Evolutionary conservation across 2,797 vertebrate species (phyloP).

Genomic region (Mormyrops boulengeri): DNA sequence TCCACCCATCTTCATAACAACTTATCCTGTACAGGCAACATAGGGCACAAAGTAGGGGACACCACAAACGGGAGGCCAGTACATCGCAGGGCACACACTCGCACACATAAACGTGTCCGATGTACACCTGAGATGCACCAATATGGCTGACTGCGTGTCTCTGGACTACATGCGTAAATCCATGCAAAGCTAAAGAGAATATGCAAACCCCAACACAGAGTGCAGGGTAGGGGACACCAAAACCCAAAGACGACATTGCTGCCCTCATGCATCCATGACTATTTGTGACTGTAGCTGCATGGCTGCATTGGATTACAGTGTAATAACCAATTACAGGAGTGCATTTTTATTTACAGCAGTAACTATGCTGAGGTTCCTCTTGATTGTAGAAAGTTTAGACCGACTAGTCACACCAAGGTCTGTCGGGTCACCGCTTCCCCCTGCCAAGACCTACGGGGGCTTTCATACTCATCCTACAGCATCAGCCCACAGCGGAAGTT

Average conservation of each 20-base stretch:
- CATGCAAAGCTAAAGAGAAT: not conserved
- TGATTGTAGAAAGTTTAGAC: not conserved
- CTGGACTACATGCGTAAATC: not conserved
- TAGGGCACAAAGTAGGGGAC: not conserved
- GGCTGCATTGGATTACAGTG: not conserved
- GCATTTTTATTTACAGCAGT: not conserved
- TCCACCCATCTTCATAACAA: not conserved
- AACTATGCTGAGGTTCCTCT: not conserved
- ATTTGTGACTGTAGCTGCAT: not conserved
- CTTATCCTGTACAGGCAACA: not conserved
- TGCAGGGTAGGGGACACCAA: not conserved
- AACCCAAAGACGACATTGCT: not conserved
- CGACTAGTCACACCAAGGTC: not conserved
- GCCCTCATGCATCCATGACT: not conserved
- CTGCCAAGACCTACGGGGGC: not conserved
- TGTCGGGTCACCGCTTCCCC: not conserved
- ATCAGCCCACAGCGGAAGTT: not conserved
- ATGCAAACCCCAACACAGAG: not conserved
- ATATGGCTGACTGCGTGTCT: not conserved
- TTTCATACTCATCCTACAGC: not conserved
- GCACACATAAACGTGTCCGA: not conserved
- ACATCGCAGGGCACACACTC: not conserved
- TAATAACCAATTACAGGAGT: not conserved
- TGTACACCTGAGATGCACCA: not conserved
- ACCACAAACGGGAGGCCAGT: not conserved